Conservation (phyloP, 1,140 invertebrate genomes). For the Druon quercuslanigerum region DNA sequence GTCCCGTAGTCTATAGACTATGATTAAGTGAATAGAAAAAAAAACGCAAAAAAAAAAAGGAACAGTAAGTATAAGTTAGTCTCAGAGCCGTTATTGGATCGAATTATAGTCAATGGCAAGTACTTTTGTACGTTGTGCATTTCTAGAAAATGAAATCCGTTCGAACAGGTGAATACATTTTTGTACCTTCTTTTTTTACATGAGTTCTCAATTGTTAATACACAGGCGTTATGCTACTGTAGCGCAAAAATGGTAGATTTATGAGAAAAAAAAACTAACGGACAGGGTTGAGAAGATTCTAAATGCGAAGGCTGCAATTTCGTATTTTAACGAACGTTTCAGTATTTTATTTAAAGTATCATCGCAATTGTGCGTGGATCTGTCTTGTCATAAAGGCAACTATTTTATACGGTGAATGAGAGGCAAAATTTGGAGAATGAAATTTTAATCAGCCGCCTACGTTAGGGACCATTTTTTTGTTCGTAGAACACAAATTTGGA, state of each 20-base stretch:
- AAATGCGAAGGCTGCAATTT: conserved; percentile 42
- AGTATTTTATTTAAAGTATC: conserved; percentile 45
- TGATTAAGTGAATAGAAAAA: conserved; percentile 25
- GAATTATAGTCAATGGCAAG: conserved; percentile 18
- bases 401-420: conserved; percentile 7
- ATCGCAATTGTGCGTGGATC: conserved; percentile 39
- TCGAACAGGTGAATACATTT: conserved; percentile 32
- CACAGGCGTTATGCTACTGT: conserved; percentile 12
- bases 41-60: neutral
- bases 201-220: conserved; percentile 49
- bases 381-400: conserved; percentile 40
- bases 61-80: conserved; percentile 14
- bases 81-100: conserved; percentile 22
- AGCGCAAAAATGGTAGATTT: conserved; percentile 39
- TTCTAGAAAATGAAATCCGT: conserved; percentile 5
- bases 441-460: conserved; percentile 34
- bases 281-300: conserved; percentile 37
- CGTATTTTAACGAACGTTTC: conserved; percentile 43
- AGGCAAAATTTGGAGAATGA: neutral
- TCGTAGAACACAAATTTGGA: conserved; percentile 11
- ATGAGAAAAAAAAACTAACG: conserved; percentile 33
- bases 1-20: conserved; percentile 30
- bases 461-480: conserved; percentile 39
- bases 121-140: conserved; percentile 30
- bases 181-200: conserved; percentile 50